Evolutionary conservation across 2,888 invertebrate species (phyloP).

Genomic region (Rhaphigaster nebulosa): DNA sequence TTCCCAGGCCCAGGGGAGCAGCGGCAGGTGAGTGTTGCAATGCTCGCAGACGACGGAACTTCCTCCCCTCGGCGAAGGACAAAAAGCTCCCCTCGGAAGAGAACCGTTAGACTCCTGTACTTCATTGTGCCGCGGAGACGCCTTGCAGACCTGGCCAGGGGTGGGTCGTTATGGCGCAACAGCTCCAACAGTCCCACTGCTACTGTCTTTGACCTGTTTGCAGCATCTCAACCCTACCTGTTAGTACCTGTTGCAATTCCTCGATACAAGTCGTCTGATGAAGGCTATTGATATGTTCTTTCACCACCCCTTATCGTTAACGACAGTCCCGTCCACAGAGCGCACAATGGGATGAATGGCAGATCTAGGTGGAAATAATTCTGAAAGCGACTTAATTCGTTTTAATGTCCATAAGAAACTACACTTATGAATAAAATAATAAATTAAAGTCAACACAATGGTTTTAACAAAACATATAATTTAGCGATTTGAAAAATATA

Average conservation of each 20-base stretch:
- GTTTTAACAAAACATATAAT: no score
- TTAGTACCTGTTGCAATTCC: conserved; percentile 15
- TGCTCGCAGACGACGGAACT: background rate
- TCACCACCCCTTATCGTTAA: background rate
- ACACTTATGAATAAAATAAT: no score
- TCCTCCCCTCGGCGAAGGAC: background rate
- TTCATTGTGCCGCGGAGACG: background rate
- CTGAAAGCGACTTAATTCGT: no score
- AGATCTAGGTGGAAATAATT: no score
- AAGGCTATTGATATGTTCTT: background rate
- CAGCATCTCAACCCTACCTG: background rate
- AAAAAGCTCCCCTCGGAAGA: background rate
- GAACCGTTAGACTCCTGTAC: background rate
- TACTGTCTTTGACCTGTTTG: conserved; percentile 11
- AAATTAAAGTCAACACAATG: no score
- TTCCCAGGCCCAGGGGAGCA: conserved; percentile 45
- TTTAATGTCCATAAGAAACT: no score
- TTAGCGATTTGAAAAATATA: no score
- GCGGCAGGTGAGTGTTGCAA: conserved; percentile 23
- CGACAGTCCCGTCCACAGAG: background rate
- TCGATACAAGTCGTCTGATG: background rate
- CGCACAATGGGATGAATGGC: background rate
- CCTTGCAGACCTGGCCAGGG: background rate
- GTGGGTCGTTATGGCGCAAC: conserved; percentile 11
- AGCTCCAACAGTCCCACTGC: background rate